Evolutionary conservation across 1,140 invertebrate genomes (phyloP), one percentile per base, ranked within the genome.

Genomic region (Drosophila littoralis): DNA sequence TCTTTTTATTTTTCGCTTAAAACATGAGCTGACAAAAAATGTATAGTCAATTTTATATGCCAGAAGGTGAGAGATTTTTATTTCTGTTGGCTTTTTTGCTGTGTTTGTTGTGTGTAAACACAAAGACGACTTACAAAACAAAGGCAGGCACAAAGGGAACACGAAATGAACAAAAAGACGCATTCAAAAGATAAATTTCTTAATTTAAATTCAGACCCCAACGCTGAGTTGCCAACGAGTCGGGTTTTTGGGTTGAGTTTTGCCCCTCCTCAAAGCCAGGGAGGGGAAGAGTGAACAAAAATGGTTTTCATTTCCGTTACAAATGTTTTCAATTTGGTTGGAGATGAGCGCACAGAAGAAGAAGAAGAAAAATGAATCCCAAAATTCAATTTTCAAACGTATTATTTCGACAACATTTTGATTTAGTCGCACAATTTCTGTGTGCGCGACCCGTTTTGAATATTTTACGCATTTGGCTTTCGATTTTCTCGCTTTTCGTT

Each of bases 101-200:
- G 15, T 57, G 36, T 7, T 40, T 17, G 54, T 22, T 54, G 55
- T 54, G 45, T 68, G 71, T 68, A 61, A 57, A 67, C 79, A 72
- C 73, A 61, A 60, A 51, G 64, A 40, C 59, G 59, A 81, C 65
- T 76, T 63, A 77, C 70, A 88, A 77, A 69, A 61, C 61, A 64
- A 84, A 68, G 76, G 59, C 60, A 66, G 48, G 48, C 42, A 75
- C 75, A 77, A 76, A 76, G 40, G 51, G 15, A 68, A 68, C 64
- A 64, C 71, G 55, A 77, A 71, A 61, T 55, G 68, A 48, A 75
- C 33, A 66, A 57, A 43, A 38, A 61, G 64, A 66, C 75, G 70
- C 63, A 86, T 88, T 77, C 83, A 89, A 77, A 86, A 89, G 83
- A 88, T 88, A 88, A 83, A 88, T 88, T 88, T 88, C 83, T 88